Conservation (phyloP, 2,888 invertebrate species). For the Callinectes sapidus region DNA sequence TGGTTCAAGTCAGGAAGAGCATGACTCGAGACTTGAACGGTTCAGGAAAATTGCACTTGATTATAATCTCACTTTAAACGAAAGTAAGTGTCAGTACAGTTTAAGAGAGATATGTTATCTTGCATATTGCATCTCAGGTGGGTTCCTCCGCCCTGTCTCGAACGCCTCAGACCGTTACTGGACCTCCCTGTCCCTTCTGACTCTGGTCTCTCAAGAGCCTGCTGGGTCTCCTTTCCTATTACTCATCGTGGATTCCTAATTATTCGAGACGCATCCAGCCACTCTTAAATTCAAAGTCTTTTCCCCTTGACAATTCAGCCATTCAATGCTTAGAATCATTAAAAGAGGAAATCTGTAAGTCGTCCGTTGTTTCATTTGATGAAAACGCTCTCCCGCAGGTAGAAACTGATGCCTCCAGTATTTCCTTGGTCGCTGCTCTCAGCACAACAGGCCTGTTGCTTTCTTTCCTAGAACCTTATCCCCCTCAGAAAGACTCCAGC, state of each 20-base stretch:
- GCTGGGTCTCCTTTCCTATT: slow-evolving; percentile 39
- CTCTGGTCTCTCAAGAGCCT: background rate
- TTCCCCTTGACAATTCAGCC: background rate
- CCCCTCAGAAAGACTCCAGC: background rate
- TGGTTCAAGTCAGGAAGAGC: too few species aligned
- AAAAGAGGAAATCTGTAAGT: slow-evolving; percentile 42
- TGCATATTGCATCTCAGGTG: slow-evolving; percentile 41
- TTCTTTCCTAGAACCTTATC: slow-evolving; percentile 18
- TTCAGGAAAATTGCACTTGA: too few species aligned
- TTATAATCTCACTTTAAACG: too few species aligned
- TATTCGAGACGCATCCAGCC: slow-evolving; percentile 38
- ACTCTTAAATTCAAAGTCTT: background rate
- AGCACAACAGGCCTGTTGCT: slow-evolving; percentile 24
- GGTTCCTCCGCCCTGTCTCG: slow-evolving; percentile 11
- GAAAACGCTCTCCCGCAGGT: background rate
- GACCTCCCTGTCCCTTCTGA: slow-evolving; percentile 4
- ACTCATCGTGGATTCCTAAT: slow-evolving; percentile 40
- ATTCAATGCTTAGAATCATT: background rate
- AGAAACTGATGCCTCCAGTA: slow-evolving; percentile 27
- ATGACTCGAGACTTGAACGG: too few species aligned
- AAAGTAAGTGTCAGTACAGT: slow-evolving; percentile 18
- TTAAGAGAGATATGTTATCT: slow-evolving; percentile 23
- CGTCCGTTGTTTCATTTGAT: slow-evolving; percentile 41
- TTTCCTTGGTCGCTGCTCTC: slow-evolving; percentile 14
- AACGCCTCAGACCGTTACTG: slow-evolving; percentile 31